Conservation (phyloP, 1,140 invertebrate species). For the Scaptomyza graminum region DNA sequence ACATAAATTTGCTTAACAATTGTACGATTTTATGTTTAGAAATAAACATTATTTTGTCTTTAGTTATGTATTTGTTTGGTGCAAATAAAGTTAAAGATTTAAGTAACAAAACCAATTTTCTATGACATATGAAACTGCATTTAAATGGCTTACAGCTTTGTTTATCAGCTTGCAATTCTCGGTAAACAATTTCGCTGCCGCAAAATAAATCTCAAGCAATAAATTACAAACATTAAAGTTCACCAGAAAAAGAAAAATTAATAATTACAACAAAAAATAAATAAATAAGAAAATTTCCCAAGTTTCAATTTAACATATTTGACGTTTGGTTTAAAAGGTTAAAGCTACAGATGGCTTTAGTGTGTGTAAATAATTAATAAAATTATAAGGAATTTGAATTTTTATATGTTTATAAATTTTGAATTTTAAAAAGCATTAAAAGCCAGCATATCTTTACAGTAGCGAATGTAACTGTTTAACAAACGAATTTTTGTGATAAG, state of each 20-base stretch:
- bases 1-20: background rate
- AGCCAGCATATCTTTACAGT: too few relatives aligned
- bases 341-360: too few relatives aligned
- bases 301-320: too few relatives aligned
- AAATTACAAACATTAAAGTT: background rate
- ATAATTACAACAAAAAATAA: too few relatives aligned
- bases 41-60: constrained; percentile 24
- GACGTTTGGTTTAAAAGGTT: too few relatives aligned
- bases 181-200: constrained; percentile 8
- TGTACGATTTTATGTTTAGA: constrained; percentile 9
- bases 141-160: constrained; percentile 1
- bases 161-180: background rate
- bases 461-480: too few relatives aligned
- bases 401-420: too few relatives aligned
- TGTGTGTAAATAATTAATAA: too few relatives aligned
- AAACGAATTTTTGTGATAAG: too few relatives aligned
- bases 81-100: constrained; percentile 6
- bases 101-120: constrained; percentile 3
- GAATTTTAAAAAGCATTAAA: too few relatives aligned
- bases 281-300: too few relatives aligned
- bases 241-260: background rate
- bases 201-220: constrained; percentile 14
- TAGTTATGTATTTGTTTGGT: constrained; percentile 11
- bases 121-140: background rate
- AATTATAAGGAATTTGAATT: too few relatives aligned